These are phyloP conservation scores for Morone chrysops DNA, from an alignment of 2,113 vertebrate genomes.

Conservation along the genomic window DNA sequence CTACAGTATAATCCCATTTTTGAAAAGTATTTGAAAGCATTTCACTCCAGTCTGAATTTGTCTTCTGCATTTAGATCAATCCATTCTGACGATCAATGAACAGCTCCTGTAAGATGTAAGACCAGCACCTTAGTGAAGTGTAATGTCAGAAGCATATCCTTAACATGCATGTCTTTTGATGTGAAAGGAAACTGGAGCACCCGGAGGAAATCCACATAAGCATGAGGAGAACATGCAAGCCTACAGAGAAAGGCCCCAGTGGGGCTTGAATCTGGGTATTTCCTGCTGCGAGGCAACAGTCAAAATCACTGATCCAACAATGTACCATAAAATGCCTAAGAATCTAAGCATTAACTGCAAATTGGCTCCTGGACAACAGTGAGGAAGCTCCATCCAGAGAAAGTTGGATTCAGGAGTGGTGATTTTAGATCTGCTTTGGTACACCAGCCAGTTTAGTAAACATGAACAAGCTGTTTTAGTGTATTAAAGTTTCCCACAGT, in stretches of 20 bases:
- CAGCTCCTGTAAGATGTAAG: constrained; percentile 17
- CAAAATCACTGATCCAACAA: constrained; percentile 1
- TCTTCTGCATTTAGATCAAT: constrained; percentile 12
- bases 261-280: constrained; percentile 21
- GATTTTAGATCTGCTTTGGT: constrained; percentile 2
- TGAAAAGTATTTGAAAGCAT: background rate
- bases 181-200: constrained; percentile 48
- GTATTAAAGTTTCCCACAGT: background rate
- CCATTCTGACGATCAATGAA: constrained; percentile 18
- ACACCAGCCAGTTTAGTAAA: constrained; percentile 7
- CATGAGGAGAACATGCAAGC: constrained; percentile 25
- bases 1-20: background rate
- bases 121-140: constrained; percentile 16
- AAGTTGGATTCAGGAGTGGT: background rate
- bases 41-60: background rate
- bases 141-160: constrained; percentile 3
- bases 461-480: constrained; percentile 23
- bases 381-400: background rate
- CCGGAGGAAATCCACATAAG: constrained; percentile 23
- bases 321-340: background rate
- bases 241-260: background rate
- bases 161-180: constrained; percentile 32
- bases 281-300: constrained; percentile 7
- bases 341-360: background rate
- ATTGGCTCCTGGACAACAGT: background rate